A percentile compares a stretch with the other conserved stretches of the same genome.
phyloP scores from a whole-genome alignment of 2,113 vertebrate species.

The Istiophorus platypterus region DNA sequence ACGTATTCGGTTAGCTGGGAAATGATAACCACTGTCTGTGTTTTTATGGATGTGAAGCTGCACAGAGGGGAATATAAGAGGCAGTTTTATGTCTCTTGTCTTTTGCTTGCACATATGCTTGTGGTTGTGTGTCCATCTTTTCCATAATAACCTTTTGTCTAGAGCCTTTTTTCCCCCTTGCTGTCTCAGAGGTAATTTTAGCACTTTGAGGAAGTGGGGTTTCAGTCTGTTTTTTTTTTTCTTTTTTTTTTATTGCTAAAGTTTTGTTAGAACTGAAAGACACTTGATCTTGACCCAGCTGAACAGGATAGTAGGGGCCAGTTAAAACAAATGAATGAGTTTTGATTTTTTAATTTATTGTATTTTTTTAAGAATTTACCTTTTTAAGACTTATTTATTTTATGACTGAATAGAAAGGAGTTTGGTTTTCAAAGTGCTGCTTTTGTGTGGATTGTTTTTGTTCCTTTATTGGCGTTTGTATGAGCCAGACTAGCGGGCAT shows the following conservation, averaged over 20 bases:
- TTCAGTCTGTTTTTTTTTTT: slow-evolving; percentile 10
- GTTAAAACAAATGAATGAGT: background rate
- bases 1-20: slow-evolving; percentile 19
- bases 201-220: slow-evolving; percentile 59
- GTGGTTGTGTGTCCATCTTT: slow-evolving; percentile 36
- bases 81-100: slow-evolving; percentile 9
- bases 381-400: background rate
- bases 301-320: background rate
- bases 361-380: background rate
- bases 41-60: slow-evolving; percentile 60
- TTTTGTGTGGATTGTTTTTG: slow-evolving; percentile 20
- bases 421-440: slow-evolving; percentile 9
- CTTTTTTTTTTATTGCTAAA: slow-evolving; percentile 11
- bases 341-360: background rate
- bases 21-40: slow-evolving; percentile 21
- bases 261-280: slow-evolving; percentile 18
- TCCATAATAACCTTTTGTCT: slow-evolving; percentile 53
- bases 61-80: slow-evolving; percentile 33
- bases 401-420: background rate
- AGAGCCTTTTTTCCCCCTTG: background rate
- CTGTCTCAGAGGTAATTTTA: slow-evolving; percentile 57
- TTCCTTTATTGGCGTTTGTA: background rate
- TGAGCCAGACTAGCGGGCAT: slow-evolving; percentile 7
- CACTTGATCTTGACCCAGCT: slow-evolving; percentile 8
- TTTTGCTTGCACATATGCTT: slow-evolving; percentile 15